A percentile compares a stretch with the other conserved stretches of the same genome.
Conservation (phyloP, 2,888 invertebrate genomes). For the Thecocarcelia acutangulata region DNA sequence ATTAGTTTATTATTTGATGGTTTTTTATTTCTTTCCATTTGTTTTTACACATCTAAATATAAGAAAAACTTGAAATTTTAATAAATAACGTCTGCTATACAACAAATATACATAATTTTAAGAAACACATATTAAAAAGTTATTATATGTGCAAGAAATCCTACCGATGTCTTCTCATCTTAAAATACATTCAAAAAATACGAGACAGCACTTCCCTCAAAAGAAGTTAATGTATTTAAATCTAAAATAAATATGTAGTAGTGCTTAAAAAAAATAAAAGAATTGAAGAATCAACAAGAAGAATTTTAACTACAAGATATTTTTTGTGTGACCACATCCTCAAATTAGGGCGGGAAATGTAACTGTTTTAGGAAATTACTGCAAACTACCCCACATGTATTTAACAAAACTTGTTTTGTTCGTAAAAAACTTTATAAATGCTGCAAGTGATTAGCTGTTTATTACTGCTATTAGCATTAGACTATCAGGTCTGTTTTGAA, state of each 20-base stretch:
- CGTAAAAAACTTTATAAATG: no score
- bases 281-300: constrained; percentile 1
- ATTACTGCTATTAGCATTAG: no score
- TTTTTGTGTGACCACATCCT: background rate
- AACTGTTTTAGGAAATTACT: no score
- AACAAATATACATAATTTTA: background rate
- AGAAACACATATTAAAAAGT: constrained; percentile 30
- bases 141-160: constrained; percentile 39
- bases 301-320: background rate
- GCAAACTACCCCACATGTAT: no score
- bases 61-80: constrained; percentile 30
- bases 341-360: no score
- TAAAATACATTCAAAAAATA: background rate
- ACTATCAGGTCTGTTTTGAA: no score
- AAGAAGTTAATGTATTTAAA: constrained; percentile 24
- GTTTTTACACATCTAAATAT: constrained; percentile 43
- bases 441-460: no score
- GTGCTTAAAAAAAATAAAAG: constrained; percentile 30
- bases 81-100: constrained; percentile 29
- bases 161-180: constrained; percentile 51
- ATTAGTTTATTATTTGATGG: constrained; percentile 13
- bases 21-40: constrained; percentile 31
- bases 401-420: no score
- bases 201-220: constrained; percentile 15
- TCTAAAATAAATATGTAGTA: constrained; percentile 49